Base-by-base conservation (phyloP, 2,888 invertebrate species). In the Archaeoteleia sp. region DNA sequence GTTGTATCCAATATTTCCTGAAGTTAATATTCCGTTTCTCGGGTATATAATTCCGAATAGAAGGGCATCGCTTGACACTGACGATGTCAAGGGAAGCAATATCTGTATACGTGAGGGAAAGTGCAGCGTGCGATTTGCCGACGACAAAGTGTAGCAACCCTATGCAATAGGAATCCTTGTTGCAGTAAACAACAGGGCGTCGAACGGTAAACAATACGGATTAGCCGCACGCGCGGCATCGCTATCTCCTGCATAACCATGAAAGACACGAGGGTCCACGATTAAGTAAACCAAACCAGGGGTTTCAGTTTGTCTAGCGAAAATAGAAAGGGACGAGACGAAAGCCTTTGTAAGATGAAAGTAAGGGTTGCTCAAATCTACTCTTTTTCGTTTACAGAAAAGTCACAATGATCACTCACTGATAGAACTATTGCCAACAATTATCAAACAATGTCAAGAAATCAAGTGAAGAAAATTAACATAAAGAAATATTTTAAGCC, bases 151-250 rank as follows among this genome's bases (percentile, higher is more conserved):
- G 53, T 53, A 46, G 35, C 53, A 53, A 30, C 61, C 61, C 61
- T 30, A 45, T 35, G 51, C 45, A 54, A 17, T 25, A 48, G 12
- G 49, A 53, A 70, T 46, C 57, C 69, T 37, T 51, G 71, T 68
- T 54, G 72, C 48, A 60, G 60, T 66, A 66, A 66, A 66, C 66
- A 66, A 66, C 66, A 34, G 60, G 67, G 67, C 55, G 67, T 61
- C 67, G 67, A 57, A 67, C 51, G 51, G 67, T 46, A 67, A 67
- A 67, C 67, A 67, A 61, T 55, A 57, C 45, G 57, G 67, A 55
- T 61, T 46, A 27, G 49, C 57, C 54, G 61, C 67, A 61, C 60
- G 67, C 60, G 65, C 53, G 53, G 57, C 58, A 53, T 58, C 58
- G 51, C 57, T 57, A 54, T 54, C 58, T 60, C 48, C 29, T 30